These are phyloP conservation scores for Tetramorium alpestre DNA, from an alignment of 1,140 invertebrate species.

Conservation along the genomic window DNA sequence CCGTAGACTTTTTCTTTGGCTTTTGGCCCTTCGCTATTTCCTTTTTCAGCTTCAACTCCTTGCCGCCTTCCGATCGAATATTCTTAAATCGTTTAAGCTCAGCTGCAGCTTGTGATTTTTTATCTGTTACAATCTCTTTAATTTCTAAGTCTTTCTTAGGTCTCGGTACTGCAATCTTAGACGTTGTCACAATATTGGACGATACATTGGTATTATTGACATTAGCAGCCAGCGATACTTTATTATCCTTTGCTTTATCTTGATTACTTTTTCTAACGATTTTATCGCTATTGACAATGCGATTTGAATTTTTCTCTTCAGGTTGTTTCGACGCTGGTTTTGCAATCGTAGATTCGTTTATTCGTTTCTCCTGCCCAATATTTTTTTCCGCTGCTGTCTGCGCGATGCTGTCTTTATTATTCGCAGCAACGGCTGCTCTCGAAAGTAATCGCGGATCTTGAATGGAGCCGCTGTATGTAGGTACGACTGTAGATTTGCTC, in stretches of 20 bases:
- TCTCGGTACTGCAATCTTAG: not conserved
- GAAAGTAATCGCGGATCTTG: constrained; percentile 16
- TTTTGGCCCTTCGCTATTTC: constrained; percentile 55
- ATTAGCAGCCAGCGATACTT: not conserved
- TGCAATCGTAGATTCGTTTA: not conserved
- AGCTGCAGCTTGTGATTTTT: not conserved
- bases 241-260: not conserved
- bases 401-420: not conserved
- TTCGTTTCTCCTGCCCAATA: not conserved
- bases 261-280: not conserved
- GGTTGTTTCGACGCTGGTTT: not conserved
- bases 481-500: not conserved
- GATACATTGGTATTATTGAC: too few species aligned
- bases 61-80: constrained; percentile 79
- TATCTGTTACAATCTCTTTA: not conserved
- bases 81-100: constrained; percentile 74
- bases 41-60: constrained; percentile 78
- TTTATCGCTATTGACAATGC: not conserved
- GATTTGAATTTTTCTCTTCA: not conserved
- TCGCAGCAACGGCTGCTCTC: not conserved
- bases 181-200: not conserved
- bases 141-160: not conserved
- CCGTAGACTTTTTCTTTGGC: constrained; percentile 52
- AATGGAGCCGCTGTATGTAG: not conserved
- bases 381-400: not conserved